Evolutionary conservation across 2,113 vertebrate genomes (phyloP).

Genomic region (Turnix velox): DNA sequence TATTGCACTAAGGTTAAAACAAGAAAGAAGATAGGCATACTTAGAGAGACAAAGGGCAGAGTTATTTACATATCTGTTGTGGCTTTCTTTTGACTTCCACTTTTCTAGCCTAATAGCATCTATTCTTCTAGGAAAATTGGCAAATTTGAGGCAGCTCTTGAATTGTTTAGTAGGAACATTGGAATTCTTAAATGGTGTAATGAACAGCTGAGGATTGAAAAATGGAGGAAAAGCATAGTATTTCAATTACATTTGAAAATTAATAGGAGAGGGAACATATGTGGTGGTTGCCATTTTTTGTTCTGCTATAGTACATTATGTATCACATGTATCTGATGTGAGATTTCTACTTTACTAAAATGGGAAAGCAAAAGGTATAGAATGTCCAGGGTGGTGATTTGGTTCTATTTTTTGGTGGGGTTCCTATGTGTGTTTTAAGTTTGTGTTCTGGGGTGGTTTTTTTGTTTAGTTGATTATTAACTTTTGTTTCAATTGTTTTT

Average conservation of each 20-base stretch:
- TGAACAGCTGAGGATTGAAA: neutral
- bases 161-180: neutral
- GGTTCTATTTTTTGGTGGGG: neutral
- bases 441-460: accelerated
- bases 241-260: neutral
- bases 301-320: neutral
- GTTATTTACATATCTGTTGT: neutral
- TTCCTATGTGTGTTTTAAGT: neutral
- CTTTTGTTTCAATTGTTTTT: neutral
- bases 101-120: neutral
- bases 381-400: neutral
- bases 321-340: neutral
- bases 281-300: neutral
- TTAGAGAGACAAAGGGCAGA: neutral
- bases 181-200: neutral
- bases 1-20: neutral
- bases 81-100: neutral
- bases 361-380: neutral
- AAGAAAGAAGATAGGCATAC: neutral
- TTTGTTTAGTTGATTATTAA: neutral
- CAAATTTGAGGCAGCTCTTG: neutral
- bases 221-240: neutral
- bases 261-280: neutral
- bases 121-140: neutral
- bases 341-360: neutral